phyloP scores from a whole-genome alignment of 1,140 invertebrate species.

The Paraescarpia echinospica region DNA sequence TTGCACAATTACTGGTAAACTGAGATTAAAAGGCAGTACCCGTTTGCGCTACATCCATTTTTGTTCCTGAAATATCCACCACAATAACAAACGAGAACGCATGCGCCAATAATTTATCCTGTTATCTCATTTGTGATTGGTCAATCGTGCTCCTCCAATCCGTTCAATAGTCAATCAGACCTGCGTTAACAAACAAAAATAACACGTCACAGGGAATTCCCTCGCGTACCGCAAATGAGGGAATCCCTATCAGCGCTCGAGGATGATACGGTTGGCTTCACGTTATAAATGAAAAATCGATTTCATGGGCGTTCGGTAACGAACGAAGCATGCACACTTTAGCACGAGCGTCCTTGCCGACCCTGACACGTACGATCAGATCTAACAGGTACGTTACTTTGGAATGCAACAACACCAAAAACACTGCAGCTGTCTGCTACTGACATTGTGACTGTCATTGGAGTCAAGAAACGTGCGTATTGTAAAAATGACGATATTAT shows the following conservation, averaged over 20 bases:
- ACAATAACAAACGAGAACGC: neutral
- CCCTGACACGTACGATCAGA: neutral
- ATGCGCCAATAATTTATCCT: neutral
- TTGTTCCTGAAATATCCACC: neutral
- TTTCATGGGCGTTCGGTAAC: neutral
- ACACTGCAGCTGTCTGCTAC: neutral
- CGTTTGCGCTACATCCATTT: neutral
- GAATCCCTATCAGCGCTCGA: neutral
- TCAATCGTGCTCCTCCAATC: neutral
- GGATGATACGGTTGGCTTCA: neutral
- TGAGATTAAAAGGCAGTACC: neutral
- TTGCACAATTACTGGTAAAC: neutral
- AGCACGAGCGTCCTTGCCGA: neutral
- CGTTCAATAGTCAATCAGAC: neutral
- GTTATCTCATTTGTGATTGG: neutral
- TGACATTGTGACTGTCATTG: neutral
- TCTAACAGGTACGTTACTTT: neutral
- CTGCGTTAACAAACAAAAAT: neutral
- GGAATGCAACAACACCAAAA: neutral
- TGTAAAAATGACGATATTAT: neutral
- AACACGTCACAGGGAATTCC: neutral
- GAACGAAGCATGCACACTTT: neutral
- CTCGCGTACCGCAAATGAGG: neutral
- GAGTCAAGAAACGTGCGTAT: neutral
- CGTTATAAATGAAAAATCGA: neutral